These are phyloP conservation scores for Cervus canadensis DNA, from an alignment of 2,113 vertebrate species.

Conservation along the genomic window DNA sequence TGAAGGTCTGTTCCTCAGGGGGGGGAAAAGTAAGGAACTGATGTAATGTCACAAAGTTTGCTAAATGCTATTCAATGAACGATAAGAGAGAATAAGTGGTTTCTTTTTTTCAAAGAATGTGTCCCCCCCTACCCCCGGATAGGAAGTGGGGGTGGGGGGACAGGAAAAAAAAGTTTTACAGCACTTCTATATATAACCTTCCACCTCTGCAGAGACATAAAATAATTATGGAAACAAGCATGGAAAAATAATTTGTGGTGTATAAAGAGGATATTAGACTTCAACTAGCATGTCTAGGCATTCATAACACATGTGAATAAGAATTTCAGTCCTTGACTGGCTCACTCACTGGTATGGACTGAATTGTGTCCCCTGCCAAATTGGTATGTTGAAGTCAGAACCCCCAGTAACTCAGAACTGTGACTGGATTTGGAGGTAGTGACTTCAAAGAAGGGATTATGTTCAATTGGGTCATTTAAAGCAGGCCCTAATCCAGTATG, in stretches of 20 bases:
- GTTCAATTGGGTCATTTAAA: not conserved
- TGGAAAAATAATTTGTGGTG: slow-evolving; percentile 46
- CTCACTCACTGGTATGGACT: not conserved
- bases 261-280: not conserved
- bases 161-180: not conserved
- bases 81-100: slow-evolving; percentile 79
- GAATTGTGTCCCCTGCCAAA: not conserved
- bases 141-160: not conserved
- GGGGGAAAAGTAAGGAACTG: slow-evolving; percentile 78
- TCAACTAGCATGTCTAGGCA: not conserved
- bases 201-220: slow-evolving; percentile 27
- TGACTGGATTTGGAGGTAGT: not conserved
- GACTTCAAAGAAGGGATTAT: not conserved
- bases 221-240: slow-evolving; percentile 42
- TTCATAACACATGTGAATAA: not conserved
- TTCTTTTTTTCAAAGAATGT: slow-evolving; percentile 75
- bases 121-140: not conserved
- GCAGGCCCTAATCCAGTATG: not conserved
- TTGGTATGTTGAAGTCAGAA: not conserved
- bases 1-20: slow-evolving; percentile 73
- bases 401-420: not conserved
- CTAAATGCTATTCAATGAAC: slow-evolving; percentile 72
- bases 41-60: slow-evolving; percentile 78
- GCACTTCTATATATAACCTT: slow-evolving; percentile 61
- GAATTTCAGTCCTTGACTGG: not conserved